These are phyloP conservation scores for Rhyacophila brunnea DNA, from an alignment of 1,140 invertebrate species.

Conservation along the genomic window DNA sequence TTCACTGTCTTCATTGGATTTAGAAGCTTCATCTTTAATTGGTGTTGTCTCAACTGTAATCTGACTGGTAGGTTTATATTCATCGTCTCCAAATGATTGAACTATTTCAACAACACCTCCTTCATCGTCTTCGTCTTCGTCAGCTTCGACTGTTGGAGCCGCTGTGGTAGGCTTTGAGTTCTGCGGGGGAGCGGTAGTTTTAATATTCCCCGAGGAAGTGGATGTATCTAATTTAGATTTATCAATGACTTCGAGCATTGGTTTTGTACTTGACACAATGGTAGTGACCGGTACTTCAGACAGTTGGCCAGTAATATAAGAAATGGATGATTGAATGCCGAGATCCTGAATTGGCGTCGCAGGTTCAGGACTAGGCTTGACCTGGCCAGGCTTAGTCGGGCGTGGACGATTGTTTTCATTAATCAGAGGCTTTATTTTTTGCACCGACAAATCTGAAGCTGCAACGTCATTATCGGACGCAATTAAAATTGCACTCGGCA, in stretches of 20 bases:
- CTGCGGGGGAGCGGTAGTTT: background rate
- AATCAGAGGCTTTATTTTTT: slow-evolving; percentile 25
- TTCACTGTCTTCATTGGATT: slow-evolving; percentile 38
- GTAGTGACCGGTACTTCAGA: slow-evolving; percentile 48
- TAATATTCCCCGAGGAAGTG: slow-evolving; percentile 27
- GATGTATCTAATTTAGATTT: slow-evolving; percentile 41
- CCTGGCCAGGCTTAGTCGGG: background rate
- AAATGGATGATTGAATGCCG: slow-evolving; percentile 50
- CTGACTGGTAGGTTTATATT: slow-evolving; percentile 46
- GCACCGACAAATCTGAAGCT: slow-evolving; percentile 10
- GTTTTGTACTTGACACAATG: slow-evolving; percentile 39
- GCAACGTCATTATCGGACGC: slow-evolving; percentile 6
- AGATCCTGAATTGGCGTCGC: slow-evolving; percentile 47
- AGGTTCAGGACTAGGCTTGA: slow-evolving; percentile 15
- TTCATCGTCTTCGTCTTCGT: slow-evolving; percentile 45
- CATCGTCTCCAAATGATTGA: slow-evolving; percentile 46
- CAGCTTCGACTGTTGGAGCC: background rate
- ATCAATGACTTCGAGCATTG: slow-evolving; percentile 44
- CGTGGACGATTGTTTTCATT: slow-evolving; percentile 13
- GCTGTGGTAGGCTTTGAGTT: slow-evolving; percentile 9
- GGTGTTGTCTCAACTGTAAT: slow-evolving; percentile 29
- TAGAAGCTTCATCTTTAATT: background rate
- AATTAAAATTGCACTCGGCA: slow-evolving; percentile 12
- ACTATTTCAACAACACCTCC: slow-evolving; percentile 47
- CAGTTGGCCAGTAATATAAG: slow-evolving; percentile 52